Base-by-base conservation (phyloP, 2,113 vertebrate species). In the Calyptommatus sinebrachiatus region DNA sequence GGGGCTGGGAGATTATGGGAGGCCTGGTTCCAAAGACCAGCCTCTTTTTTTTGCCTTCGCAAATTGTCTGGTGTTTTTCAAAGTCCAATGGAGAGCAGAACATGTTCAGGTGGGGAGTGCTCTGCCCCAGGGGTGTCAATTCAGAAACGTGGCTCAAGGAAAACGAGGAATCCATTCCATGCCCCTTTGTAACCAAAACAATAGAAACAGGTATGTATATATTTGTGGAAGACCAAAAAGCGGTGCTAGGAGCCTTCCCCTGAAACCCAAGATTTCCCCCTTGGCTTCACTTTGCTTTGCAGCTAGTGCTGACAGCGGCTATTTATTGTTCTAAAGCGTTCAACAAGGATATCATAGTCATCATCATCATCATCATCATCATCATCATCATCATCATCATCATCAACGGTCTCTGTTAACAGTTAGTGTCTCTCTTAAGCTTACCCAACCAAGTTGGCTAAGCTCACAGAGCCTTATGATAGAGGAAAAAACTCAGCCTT, bases 291-390 rank as follows among this genome's bases (percentile, higher is more conserved):
- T 96, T 94, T 94, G 96, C 97, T 98, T 96, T 96, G 96, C 96
- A 97, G 97, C 97, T 97, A 97, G 97, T 96, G 97, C 96, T 97
- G 96, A 95, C 97, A 97, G 97, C 97, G 97, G 97, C 97, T 96
- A 93, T 95, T 96, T 92, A 91, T 91, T 86, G 91, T 84, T 94
- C 95, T 95, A 95, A 92, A 94, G 94, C 93, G 87, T 93, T 95
- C 95, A 97, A 96, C 96, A 95, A 93, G 95, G 94, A 81, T 69
- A 48, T 28, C 66, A 95, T 94, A 81, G 29, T 28, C 66, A 95
- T 94, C 67, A 50, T 50, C 18, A 81, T 28, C 29, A 41, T 87
- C 66, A 95, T 94, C 67, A 50, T 50, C 18, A 81, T 28, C 29
- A 41, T 87, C n/a, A 48, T 28, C 66, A 95, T 94, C 75, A 48